Conservation (phyloP, 1,140 invertebrate species). For the Zaprionus ornatus region DNA sequence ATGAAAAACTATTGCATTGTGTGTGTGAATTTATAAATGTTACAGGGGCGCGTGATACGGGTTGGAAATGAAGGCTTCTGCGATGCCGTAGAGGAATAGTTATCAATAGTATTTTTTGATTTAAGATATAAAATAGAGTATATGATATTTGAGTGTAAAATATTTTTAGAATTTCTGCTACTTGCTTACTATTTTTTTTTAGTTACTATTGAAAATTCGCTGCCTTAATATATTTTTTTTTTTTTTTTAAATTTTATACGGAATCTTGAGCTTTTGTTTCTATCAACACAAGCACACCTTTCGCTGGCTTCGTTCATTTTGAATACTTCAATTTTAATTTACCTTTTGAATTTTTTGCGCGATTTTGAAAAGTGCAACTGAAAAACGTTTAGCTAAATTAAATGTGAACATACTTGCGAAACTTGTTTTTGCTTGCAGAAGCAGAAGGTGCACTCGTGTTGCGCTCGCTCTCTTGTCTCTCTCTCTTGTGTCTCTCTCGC, state of each 20-base stretch:
- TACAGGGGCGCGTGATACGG: constrained; percentile 43
- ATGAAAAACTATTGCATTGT: constrained; percentile 82
- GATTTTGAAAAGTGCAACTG: constrained; percentile 35
- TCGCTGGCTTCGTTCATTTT: constrained; percentile 14
- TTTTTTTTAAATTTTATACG: background rate
- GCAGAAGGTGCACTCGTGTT: constrained; percentile 61
- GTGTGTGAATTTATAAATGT: constrained; percentile 64
- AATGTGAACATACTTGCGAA: constrained; percentile 78
- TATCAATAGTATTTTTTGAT: constrained; percentile 26
- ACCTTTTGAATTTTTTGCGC: background rate
- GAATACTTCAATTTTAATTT: background rate
- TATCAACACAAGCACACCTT: constrained; percentile 45
- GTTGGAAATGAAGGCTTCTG: constrained; percentile 80
- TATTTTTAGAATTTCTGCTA: background rate
- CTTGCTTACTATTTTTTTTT: constrained; percentile 30
- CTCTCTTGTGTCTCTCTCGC: constrained; percentile 42
- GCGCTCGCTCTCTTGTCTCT: constrained; percentile 23
- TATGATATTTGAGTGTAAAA: background rate
- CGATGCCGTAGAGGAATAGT: constrained; percentile 81
- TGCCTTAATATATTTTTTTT: constrained; percentile 16
- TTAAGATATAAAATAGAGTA: constrained; percentile 19
- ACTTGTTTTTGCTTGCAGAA: constrained; percentile 48
- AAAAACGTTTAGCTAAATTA: constrained; percentile 50
- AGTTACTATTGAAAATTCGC: constrained; percentile 39
- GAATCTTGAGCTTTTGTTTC: background rate